Conservation (phyloP, 2,888 invertebrate genomes). For the Pristionchus japonicus region DNA sequence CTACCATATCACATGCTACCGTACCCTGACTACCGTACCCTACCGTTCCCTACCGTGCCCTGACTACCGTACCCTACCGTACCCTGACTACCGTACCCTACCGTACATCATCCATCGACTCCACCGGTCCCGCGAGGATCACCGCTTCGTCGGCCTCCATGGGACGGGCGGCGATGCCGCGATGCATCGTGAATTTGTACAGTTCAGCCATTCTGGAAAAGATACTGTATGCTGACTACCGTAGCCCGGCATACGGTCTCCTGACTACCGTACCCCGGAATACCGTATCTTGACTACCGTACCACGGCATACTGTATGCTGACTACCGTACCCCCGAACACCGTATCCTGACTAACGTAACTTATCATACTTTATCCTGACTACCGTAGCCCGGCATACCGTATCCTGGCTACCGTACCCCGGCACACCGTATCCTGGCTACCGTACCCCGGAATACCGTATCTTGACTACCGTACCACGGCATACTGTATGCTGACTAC, state of each 20-base stretch:
- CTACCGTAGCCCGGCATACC: not conserved
- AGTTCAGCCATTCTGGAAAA: too few species aligned
- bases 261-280: too few species aligned
- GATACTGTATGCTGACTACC: too few species aligned
- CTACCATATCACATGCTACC: not conserved
- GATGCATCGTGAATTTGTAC: too few species aligned
- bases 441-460: not conserved
- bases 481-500: not conserved
- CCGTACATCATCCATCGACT: not conserved
- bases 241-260: too few species aligned
- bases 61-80: not conserved
- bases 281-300: too few species aligned
- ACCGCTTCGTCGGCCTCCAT: not conserved
- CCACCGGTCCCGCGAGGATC: not conserved
- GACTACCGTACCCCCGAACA: not conserved
- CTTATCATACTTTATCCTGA: not conserved
- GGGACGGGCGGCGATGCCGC: not conserved
- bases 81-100: not conserved
- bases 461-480: too few species aligned
- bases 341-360: not conserved
- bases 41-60: conserved; percentile 74
- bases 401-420: not conserved
- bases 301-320: not conserved
- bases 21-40: not conserved
- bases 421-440: too few species aligned